Percentiles rank a stretch among this genome's conserved stretches.
Conservation (phyloP, 2,888 invertebrate genomes). For the Athrips mouffetella region DNA sequence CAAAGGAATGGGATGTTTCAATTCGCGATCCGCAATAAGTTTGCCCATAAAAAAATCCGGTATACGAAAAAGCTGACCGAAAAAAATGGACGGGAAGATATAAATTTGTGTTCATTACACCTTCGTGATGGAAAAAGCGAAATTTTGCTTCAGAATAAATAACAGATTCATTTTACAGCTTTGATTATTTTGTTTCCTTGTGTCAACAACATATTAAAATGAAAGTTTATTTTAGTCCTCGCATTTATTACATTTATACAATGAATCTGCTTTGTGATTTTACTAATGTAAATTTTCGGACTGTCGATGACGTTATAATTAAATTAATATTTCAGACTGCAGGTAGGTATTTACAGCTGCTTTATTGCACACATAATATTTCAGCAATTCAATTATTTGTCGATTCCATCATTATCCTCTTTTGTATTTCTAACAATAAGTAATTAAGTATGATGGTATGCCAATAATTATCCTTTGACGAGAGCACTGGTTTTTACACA, state of each 20-base stretch:
- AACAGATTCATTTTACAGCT: slow-evolving; percentile 3
- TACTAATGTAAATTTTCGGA: background rate
- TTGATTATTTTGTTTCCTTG: background rate
- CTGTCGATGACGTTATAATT: background rate
- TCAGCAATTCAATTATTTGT: too few species aligned
- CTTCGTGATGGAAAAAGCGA: slow-evolving; percentile 16
- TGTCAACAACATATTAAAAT: background rate
- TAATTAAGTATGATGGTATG: too few species aligned
- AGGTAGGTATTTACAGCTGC: too few species aligned
- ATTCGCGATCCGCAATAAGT: slow-evolving; percentile 39
- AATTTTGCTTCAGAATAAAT: background rate
- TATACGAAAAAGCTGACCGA: slow-evolving; percentile 31
- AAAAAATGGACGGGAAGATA: slow-evolving; percentile 27
- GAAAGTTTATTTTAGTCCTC: background rate
- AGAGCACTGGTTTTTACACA: too few species aligned
- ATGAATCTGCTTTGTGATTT: background rate
- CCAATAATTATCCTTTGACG: too few species aligned
- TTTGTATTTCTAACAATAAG: too few species aligned
- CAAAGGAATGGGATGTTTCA: slow-evolving; percentile 49
- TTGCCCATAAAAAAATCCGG: slow-evolving; percentile 31
- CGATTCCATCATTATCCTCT: too few species aligned
- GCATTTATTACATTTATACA: background rate
- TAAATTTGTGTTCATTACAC: slow-evolving; percentile 35
- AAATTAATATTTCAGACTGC: background rate
- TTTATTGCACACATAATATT: too few species aligned